These are phyloP conservation scores for Drosophila mojavensis DNA, from an alignment of 1,140 invertebrate species.

Conservation along the genomic window DNA sequence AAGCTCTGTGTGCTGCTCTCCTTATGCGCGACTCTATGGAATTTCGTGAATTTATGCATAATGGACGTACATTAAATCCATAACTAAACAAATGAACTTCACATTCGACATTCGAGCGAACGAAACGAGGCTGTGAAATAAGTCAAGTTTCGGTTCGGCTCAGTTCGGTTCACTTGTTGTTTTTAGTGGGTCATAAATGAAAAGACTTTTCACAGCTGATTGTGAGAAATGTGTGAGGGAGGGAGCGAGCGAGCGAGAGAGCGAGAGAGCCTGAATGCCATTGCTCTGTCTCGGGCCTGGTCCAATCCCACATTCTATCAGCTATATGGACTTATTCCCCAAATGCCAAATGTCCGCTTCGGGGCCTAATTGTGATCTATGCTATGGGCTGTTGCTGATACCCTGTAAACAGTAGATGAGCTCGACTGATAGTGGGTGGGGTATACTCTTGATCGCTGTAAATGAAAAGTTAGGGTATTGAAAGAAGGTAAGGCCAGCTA, in stretches of 20 bases:
- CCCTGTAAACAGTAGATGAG: background rate
- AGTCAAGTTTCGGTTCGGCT: constrained; percentile 36
- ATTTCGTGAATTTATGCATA: constrained; percentile 83
- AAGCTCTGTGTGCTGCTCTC: constrained; percentile 15
- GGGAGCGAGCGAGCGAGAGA: too few relatives aligned
- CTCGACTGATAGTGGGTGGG: too few relatives aligned
- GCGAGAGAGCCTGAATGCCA: constrained; percentile 49
- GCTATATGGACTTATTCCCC: background rate
- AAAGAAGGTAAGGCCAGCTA: too few relatives aligned
- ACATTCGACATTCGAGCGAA: constrained; percentile 14
- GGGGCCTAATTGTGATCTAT: constrained; percentile 41
- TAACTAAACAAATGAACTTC: constrained; percentile 55
- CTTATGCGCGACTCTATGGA: constrained; percentile 26
- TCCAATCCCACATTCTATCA: constrained; percentile 18
- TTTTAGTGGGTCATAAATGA: constrained; percentile 81
- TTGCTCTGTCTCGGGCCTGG: too few relatives aligned
- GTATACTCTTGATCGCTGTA: too few relatives aligned
- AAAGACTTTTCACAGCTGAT: constrained; percentile 81
- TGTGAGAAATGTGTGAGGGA: constrained; percentile 59
- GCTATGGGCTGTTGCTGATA: constrained; percentile 15
- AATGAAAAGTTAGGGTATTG: too few relatives aligned
- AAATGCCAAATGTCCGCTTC: background rate
- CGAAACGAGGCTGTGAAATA: constrained; percentile 52
- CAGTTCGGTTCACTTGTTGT: constrained; percentile 25
- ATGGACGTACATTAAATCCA: constrained; percentile 79